Percentiles rank a stretch among this genome's conserved stretches.
These are phyloP conservation scores for Pseudomyrmex flavicornis DNA, from an alignment of 1,140 invertebrate genomes.

Conservation along the genomic window DNA sequence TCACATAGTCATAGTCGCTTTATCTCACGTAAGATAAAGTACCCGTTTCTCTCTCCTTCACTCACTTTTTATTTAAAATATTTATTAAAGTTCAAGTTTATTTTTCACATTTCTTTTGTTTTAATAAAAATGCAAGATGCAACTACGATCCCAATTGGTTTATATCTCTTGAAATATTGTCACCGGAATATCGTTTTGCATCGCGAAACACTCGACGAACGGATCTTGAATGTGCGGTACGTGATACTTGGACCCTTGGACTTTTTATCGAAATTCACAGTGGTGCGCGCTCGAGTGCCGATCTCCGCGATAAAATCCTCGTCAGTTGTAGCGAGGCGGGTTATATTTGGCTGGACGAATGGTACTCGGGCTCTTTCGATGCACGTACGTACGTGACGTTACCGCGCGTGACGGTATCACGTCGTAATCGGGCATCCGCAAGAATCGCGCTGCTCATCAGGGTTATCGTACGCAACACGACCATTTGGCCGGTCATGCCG, in stretches of 20 bases:
- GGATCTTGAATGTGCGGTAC: background rate
- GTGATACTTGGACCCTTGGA: background rate
- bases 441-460: background rate
- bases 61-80: no score
- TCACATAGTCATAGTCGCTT: background rate
- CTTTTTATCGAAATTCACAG: conserved; percentile 5
- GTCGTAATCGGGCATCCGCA: conserved; percentile 44
- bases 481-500: conserved; percentile 1
- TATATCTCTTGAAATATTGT: background rate
- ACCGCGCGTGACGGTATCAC: conserved; percentile 30
- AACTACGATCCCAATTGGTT: background rate
- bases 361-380: conserved; percentile 43
- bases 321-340: conserved; percentile 6
- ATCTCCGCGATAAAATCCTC: conserved; percentile 61
- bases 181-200: background rate
- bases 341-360: conserved; percentile 64
- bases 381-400: conserved; percentile 41
- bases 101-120: background rate
- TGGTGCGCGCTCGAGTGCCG: conserved; percentile 15
- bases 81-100: background rate
- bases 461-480: conserved; percentile 39
- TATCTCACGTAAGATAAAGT: conserved; percentile 1
- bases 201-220: background rate
- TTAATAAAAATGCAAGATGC: background rate
- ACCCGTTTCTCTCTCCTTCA: no score